Evolutionary conservation across 2,888 invertebrate species (phyloP), one percentile per base, ranked within the genome.

Genomic region (Tachina grossa): DNA sequence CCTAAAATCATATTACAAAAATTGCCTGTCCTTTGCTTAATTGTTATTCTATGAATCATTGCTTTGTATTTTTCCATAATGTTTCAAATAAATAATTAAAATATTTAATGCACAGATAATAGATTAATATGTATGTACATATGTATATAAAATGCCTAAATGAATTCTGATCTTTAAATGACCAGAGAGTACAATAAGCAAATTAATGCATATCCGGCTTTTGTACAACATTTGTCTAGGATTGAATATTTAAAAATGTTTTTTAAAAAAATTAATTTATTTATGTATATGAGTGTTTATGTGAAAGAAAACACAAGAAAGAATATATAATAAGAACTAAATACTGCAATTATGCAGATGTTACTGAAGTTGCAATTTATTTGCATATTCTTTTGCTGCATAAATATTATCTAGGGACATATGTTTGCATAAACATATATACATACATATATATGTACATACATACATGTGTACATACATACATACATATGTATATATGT

Each of bases 311-410:
- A 16, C 10, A 72, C 2, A 11, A 4, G 6, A 63, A 45, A 6
- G 19, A 63, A 63, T 9, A 63, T 19, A 22, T 22, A 63, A 63
- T 45, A 76, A 66, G 45, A 9, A 51, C 61, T 51, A 11, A 61
- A 22, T 51, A 59, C 45, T 59, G 41, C 75, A 75, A 81, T 81
- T 75, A 81, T 81, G 75, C 81, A 81, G 75, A 81, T 81, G 81
- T 75, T 81, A 45, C 61, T 53, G 39, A 45, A 51, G 59, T 59
- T 74, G 51, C 66, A 75, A 81, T 75, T 68, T 81, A 68, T 81
- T 61, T 68, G 75, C 80, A 80, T 80, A 66, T 57, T 57, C 14
- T 68, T 31, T 45, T 47, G n/a, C 65, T 79, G 65, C 72, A 72
- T 65, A 55, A 59, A 66, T 57, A 65, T 74, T 61, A 69, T 61